Evolutionary conservation across 1,140 invertebrate genomes (phyloP).

Genomic region (Nasonia vitripennis): DNA sequence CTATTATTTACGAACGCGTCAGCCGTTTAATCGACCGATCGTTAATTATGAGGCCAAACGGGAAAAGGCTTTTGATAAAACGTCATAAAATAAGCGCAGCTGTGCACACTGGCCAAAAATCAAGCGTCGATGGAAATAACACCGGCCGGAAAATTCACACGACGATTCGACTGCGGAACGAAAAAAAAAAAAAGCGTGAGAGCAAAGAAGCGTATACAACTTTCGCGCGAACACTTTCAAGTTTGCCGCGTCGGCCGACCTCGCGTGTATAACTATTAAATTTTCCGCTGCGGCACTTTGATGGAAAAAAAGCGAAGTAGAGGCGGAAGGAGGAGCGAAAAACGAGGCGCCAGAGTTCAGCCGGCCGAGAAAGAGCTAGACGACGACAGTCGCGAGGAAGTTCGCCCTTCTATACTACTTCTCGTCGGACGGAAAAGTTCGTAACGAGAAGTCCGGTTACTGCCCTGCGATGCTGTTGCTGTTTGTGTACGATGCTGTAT

Average conservation of each 20-base stretch:
- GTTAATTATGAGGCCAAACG: neutral
- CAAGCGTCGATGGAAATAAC: neutral
- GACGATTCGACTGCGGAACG: too few relatives aligned
- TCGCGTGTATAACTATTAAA: conserved; percentile 13
- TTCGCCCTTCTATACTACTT: neutral
- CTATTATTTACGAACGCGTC: neutral
- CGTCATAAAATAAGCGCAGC: neutral
- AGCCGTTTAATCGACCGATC: neutral
- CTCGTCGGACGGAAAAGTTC: neutral
- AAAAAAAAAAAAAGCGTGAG: too few relatives aligned
- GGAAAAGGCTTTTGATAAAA: conserved; percentile 6
- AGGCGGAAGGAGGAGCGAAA: neutral
- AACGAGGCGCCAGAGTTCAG: neutral
- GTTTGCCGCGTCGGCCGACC: neutral
- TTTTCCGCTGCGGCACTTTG: neutral
- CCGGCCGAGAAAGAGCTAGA: neutral
- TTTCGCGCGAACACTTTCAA: too few relatives aligned
- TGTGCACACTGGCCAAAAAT: neutral
- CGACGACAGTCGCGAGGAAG: neutral
- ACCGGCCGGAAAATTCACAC: neutral
- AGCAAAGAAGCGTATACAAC: too few relatives aligned
- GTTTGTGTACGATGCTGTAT: too few relatives aligned
- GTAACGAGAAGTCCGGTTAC: neutral
- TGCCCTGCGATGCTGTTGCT: neutral
- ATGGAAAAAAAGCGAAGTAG: neutral